Evolutionary conservation across 2,888 invertebrate species (phyloP), one percentile per base, ranked within the genome.

Genomic region (Lapara coniferarum): DNA sequence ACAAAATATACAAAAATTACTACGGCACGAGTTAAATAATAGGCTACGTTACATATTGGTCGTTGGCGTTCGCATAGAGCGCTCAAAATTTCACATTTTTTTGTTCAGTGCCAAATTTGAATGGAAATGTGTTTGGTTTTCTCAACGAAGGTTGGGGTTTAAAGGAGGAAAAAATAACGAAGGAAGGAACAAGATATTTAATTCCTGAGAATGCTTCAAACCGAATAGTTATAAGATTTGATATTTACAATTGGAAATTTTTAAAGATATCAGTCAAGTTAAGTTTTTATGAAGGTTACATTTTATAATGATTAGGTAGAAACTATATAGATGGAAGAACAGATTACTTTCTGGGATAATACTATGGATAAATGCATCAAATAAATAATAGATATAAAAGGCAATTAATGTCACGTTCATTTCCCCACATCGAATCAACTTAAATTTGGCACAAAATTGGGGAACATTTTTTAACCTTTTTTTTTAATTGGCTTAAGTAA

Each of bases 1-100:
- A 89, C 84, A 89, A 87, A 89, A 88, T 89, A 87, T 90, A 91
- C 86, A 89, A 86, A 85, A 85, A 81, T 72, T 79, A 72, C 74
- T 78, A 78, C 71, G 49, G 49, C 19, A 53, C 49, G 19, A 63
- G 44, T 59, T 1, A 59, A 46, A 59, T 59, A 16, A 59, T 46
- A 59, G 10, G 16, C 46, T 59, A 56, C 25, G 13, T 44, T 59
- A 59, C 19, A 10, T 58, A 25, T 68, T 68, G 57, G 67, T 68
- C 67, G 44, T 57, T 25, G 46, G 57, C 25, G 12, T 46, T 49
- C 51, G 57, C 56, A 37, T 12, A 16, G 51, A 58, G n/a, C 30
- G 57, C 51, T 58, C 51, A 51, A 25, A 58, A 8, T 30, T 68
- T 25, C 12, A 37, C 16, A 67, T 19, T 2, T 49, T 49, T 63